Evolutionary conservation across 2,888 invertebrate species (phyloP).

Genomic region (Ophion obscuratus): DNA sequence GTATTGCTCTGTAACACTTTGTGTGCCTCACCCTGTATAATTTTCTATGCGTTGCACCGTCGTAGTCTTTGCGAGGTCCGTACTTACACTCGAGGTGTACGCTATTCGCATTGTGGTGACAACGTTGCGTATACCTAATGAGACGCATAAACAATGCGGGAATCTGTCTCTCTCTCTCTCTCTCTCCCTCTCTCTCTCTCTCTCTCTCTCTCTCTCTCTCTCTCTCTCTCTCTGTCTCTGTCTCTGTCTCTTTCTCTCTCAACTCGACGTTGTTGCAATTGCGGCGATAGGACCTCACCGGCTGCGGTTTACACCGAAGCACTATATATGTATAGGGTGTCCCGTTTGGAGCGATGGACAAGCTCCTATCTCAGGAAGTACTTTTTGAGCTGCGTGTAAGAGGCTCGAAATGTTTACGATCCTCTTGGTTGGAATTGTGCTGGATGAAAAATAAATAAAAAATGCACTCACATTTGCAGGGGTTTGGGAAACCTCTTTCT

Average conservation of each 20-base stretch:
- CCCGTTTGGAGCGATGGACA: no score
- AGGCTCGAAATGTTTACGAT: no score
- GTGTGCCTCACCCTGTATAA: conserved; percentile 4
- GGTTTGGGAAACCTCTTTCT: no score
- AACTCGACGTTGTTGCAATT: conserved; percentile 33
- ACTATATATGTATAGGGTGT: no score
- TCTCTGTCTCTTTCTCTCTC: not conserved
- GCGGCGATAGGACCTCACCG: conserved; percentile 58
- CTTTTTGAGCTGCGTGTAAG: no score
- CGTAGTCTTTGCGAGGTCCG: conserved; percentile 59
- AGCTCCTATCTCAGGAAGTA: no score
- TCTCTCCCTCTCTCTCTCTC: conserved; percentile 31
- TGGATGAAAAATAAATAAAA: no score
- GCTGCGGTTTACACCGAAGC: conserved; percentile 35
- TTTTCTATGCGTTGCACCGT: conserved; percentile 4
- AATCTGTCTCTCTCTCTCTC: conserved; percentile 40
- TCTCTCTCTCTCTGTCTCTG: no score
- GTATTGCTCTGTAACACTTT: no score
- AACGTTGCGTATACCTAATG: conserved; percentile 73
- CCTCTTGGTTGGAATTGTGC: no score
- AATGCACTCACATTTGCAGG: no score
- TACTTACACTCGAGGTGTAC: conserved; percentile 44
- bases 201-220: not conserved
- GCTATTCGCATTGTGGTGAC: conserved; percentile 68
- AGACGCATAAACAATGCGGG: conserved; percentile 76